Conservation (phyloP, 1,140 invertebrate genomes). For the Cherax destructor region DNA sequence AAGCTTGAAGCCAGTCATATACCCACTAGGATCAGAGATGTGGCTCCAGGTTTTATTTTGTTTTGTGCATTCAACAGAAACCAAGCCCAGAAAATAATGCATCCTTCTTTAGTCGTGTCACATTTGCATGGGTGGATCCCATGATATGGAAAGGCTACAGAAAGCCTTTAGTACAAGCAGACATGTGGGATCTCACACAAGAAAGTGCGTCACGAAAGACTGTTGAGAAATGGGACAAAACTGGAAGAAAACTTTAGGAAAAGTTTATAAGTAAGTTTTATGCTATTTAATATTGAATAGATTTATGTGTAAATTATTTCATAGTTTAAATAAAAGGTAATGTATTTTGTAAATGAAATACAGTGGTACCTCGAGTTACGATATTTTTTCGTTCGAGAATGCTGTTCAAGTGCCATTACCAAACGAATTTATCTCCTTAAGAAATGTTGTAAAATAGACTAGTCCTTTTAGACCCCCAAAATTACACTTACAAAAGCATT, state of each 20-base stretch:
- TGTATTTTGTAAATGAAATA: too few species aligned
- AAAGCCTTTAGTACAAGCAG: conserved; percentile 85
- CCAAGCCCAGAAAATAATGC: conserved; percentile 90
- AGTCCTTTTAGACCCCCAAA: too few species aligned
- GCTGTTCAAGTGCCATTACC: too few species aligned
- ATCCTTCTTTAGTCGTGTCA: conserved; percentile 92
- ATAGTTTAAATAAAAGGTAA: too few species aligned
- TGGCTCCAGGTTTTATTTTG: neutral
- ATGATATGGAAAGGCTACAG: conserved; percentile 89
- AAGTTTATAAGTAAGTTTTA: conserved; percentile 13
- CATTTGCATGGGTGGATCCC: conserved; percentile 94
- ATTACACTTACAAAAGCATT: too few species aligned
- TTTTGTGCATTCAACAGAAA: conserved; percentile 78
- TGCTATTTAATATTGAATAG: neutral
- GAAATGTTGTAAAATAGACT: too few species aligned
- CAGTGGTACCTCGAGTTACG: too few species aligned
- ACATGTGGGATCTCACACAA: conserved; percentile 93
- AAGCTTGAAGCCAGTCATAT: too few species aligned
- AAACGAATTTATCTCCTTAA: too few species aligned
- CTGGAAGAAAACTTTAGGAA: conserved; percentile 79
- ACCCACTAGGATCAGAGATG: neutral
- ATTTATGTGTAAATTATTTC: neutral
- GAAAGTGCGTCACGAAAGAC: conserved; percentile 88
- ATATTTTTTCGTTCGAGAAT: too few species aligned
- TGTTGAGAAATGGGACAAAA: conserved; percentile 90